Evolutionary conservation across 2,888 invertebrate species (phyloP).

Genomic region (Lithosia quadra): DNA sequence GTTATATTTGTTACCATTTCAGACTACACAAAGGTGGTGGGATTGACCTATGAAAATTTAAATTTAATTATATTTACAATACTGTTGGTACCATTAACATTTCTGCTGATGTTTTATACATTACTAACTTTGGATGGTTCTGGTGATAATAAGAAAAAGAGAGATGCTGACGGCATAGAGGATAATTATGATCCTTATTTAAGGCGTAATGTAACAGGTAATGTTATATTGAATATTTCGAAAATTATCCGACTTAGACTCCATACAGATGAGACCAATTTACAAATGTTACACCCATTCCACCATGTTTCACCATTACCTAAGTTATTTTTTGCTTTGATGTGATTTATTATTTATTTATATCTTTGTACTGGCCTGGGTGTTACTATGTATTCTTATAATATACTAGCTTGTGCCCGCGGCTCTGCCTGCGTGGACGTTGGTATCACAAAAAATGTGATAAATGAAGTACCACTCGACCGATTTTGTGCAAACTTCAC

Average conservation of each 20-base stretch:
- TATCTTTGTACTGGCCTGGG: too few relatives aligned
- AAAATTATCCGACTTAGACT: background rate
- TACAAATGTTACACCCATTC: background rate
- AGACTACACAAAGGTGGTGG: conserved; percentile 74
- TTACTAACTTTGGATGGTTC: conserved; percentile 67
- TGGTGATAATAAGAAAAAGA: conserved; percentile 44
- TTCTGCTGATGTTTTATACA: conserved; percentile 55
- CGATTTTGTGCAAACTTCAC: too few relatives aligned
- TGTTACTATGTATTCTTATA: too few relatives aligned
- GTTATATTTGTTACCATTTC: conserved; percentile 63
- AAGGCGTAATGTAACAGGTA: conserved; percentile 43
- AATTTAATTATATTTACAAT: conserved; percentile 61
- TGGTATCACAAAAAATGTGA: too few relatives aligned
- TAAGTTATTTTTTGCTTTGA: too few relatives aligned
- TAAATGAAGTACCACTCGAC: too few relatives aligned
- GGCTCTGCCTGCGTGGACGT: too few relatives aligned
- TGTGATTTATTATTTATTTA: too few relatives aligned
- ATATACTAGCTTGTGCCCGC: too few relatives aligned
- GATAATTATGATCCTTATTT: conserved; percentile 42
- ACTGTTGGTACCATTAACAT: conserved; percentile 65
- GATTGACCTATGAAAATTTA: conserved; percentile 62
- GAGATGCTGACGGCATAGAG: conserved; percentile 33
- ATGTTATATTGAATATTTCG: background rate
- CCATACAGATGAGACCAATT: background rate
- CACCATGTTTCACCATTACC: too few relatives aligned